phyloP scores from a whole-genome alignment of 2,888 invertebrate species.

The Plebejus melissa region DNA sequence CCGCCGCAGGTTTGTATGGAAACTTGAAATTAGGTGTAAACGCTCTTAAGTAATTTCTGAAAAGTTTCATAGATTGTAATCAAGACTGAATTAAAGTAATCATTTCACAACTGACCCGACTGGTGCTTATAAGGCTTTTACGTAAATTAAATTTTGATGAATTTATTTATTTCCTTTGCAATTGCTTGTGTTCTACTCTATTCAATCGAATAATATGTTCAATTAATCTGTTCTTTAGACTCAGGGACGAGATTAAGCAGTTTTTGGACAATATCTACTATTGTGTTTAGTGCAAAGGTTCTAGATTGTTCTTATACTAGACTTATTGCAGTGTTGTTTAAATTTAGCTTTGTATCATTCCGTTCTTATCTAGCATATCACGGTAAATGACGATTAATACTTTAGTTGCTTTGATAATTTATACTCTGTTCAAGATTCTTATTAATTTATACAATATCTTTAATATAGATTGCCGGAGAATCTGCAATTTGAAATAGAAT shows the following conservation, averaged over 20 bases:
- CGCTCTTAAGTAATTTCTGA: slow-evolving; percentile 18
- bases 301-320: not conserved
- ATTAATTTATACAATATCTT: not conserved
- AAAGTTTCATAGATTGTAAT: slow-evolving; percentile 21
- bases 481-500: not conserved
- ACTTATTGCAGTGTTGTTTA: not conserved
- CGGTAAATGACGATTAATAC: slow-evolving; percentile 51
- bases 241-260: not conserved
- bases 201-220: not conserved
- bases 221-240: not conserved
- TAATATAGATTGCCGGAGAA: not conserved
- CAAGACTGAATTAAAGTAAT: slow-evolving; percentile 26
- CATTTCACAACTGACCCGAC: slow-evolving; percentile 19
- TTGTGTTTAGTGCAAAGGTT: slow-evolving; percentile 1
- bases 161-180: slow-evolving; percentile 3
- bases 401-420: slow-evolving; percentile 54
- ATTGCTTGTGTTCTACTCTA: not conserved
- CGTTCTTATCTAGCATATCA: slow-evolving; percentile 69
- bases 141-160: slow-evolving; percentile 11
- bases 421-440: slow-evolving; percentile 50
- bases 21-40: no score
- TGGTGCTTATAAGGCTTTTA: slow-evolving; percentile 23
- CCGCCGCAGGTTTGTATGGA: no score
- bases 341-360: slow-evolving; percentile 54
- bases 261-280: not conserved